Evolutionary conservation across 1,140 invertebrate species (phyloP), one percentile per base, ranked within the genome.

Genomic region (Saccostrea cuccullata): DNA sequence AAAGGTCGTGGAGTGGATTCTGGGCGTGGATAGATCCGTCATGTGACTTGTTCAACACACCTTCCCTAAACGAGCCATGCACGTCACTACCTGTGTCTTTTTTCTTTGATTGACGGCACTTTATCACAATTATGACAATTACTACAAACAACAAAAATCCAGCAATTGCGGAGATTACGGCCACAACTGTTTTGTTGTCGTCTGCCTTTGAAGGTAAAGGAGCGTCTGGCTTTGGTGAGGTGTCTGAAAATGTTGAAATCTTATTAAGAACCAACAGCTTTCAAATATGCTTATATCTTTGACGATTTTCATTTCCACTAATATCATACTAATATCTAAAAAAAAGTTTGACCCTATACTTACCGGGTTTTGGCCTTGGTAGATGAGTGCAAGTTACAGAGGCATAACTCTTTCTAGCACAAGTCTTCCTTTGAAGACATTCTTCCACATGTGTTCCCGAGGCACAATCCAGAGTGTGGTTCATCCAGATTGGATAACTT

Each of bases 11-110:
- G 20, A 84, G n/a, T 13, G 82, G 82, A 55, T 84, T 84, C 2
- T 84, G 82, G 13, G 47, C 82, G 47, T 84, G 82, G 20, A 84
- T 55, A 55, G 82, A 84, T 6, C 82, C 82, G 47, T 84, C 82
- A 23, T 8, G 47, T 55, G 40, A 11, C n/a, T 56, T 55, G 20
- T 84, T 55, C 1, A 84, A 47, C 11, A 84, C 82, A 11, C 20
- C 82, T 56, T 84, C 40, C 47, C 55, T 84, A 20, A 55, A 84
- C 8, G 17, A 5, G 13, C 82, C 82, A 23, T 84, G 40, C 26
- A 47, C 30, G 12, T 84, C 47, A 23, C 30, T 20, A 12, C n/a
- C 23, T 84, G 82, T 55, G 55, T 26, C 47, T 55, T n/a, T 56
- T 20, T 12, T 84, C 12, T 26, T 30, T 55, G 82, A 84, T 55